Evolutionary conservation across 1,140 invertebrate species (phyloP), one percentile per base, ranked within the genome.

Genomic region (Euschistus heros): DNA sequence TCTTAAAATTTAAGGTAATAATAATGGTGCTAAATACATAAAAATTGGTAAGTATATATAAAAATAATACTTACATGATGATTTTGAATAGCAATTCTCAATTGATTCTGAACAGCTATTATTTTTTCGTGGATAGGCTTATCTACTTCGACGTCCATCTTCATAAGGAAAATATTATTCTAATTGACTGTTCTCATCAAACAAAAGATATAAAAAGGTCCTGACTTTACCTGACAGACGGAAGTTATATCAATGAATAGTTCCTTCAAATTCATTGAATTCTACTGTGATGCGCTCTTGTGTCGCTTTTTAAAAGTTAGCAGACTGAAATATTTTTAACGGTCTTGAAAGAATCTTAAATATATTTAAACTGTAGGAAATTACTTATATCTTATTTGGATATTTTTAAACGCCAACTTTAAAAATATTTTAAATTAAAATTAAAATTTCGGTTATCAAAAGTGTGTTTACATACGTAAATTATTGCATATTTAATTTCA

Each of bases 71-170:
- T 44, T 54, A 64, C 63, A n/a, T 64, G 63, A 37, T 64, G 47
- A 33, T 64, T 64, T 64, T 64, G 63, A n/a, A 64, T 64, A 30
- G 63, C 63, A 20, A 54, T 64, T 55, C 47, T 64, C 15, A 64
- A 27, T 64, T 64, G 63, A 18, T 33, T 64, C 30, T 64, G 63
- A 64, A 64, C 63, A 30, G 50, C 50, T 33, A 30, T 50, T n/a
- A 64, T 64, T 54, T 27, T 52, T 22, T 64, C 63, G 14, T 46
- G 46, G 14, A 55, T 37, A 54, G 63, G 24, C 18, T 18, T 18
- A n/a, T 54, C 47, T 18, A 18, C 15, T 30, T 64, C 37, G 2
- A 54, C 50, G 20, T 52, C 30, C n/a, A 37, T 64, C 24, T 27
- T 64, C 20, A 18, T 14, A 22, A 57, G 15, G 24, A 57, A 18